These are phyloP conservation scores for Macaria notata DNA, from an alignment of 2,888 invertebrate genomes.

Conservation along the genomic window DNA sequence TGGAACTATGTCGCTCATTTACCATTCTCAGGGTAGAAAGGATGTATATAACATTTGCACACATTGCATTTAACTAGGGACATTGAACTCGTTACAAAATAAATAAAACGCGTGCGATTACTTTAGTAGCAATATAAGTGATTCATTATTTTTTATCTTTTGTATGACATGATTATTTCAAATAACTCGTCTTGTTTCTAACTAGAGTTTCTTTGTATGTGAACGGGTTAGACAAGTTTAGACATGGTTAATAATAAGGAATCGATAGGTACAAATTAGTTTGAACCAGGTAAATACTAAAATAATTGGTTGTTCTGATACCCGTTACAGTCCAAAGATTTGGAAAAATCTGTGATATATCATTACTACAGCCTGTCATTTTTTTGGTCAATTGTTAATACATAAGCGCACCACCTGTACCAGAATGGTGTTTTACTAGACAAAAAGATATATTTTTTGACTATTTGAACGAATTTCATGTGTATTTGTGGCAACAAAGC, in stretches of 20 bases:
- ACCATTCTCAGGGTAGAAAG: conserved; percentile 63
- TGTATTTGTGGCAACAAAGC: conserved; percentile 71
- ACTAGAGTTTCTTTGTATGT: conserved; percentile 76
- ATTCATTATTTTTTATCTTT: conserved; percentile 68
- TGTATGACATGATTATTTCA: conserved; percentile 66
- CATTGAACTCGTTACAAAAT: conserved; percentile 64
- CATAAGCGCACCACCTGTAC: conserved; percentile 69
- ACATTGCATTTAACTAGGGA: conserved; percentile 77
- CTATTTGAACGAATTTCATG: conserved; percentile 78
- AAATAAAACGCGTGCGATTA: conserved; percentile 61
- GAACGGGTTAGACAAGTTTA: conserved; percentile 72
- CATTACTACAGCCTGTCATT: conserved; percentile 78
- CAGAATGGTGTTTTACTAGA: conserved; percentile 69
- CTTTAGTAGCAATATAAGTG: conserved; percentile 74
- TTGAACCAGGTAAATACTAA: conserved; percentile 45
- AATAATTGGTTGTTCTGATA: conserved; percentile 58
- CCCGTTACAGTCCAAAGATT: conserved; percentile 82
- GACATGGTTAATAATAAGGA: conserved; percentile 57
- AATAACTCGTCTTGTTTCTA: conserved; percentile 68
- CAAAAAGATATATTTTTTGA: conserved; percentile 82
- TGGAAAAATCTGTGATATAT: conserved; percentile 82
- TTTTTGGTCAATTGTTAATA: conserved; percentile 82
- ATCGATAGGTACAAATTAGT: conserved; percentile 72
- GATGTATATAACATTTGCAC: conserved; percentile 74
- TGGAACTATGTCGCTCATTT: conserved; percentile 51